phyloP scores from a whole-genome alignment of 2,113 vertebrate species.

The Ailuropoda melanoleuca region DNA sequence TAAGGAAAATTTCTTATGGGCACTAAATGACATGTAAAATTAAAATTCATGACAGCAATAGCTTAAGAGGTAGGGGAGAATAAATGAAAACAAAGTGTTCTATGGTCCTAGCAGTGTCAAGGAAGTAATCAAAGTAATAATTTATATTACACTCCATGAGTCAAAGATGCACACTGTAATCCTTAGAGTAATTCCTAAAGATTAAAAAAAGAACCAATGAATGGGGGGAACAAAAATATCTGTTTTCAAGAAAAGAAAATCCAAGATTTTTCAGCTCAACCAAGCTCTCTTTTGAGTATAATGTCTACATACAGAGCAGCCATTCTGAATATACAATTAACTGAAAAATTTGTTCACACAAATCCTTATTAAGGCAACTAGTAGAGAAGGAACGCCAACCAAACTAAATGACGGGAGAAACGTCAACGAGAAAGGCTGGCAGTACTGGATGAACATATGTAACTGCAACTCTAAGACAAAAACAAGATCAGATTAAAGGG shows the following conservation, averaged over 20 bases:
- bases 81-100: neutral
- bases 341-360: neutral
- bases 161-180: neutral
- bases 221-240: neutral
- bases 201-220: constrained; percentile 4
- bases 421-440: neutral
- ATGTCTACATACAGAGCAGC: neutral
- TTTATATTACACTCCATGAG: neutral
- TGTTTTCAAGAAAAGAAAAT: neutral
- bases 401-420: neutral
- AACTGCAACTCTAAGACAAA: constrained; percentile 36
- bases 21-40: constrained; percentile 29
- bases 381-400: neutral
- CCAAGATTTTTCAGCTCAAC: constrained; percentile 39
- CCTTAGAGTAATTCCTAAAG: neutral
- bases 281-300: neutral
- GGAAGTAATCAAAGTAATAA: neutral
- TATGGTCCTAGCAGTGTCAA: neutral
- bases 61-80: neutral
- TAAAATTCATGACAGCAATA: neutral
- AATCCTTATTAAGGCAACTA: neutral
- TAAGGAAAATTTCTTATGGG: neutral
- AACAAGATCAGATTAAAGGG: neutral
- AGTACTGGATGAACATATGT: neutral
- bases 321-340: neutral